Percentiles rank a stretch among this genome's conserved stretches.
These are phyloP conservation scores for Hemiscyllium ocellatum DNA, from an alignment of 2,113 vertebrate species.

Conservation along the genomic window DNA sequence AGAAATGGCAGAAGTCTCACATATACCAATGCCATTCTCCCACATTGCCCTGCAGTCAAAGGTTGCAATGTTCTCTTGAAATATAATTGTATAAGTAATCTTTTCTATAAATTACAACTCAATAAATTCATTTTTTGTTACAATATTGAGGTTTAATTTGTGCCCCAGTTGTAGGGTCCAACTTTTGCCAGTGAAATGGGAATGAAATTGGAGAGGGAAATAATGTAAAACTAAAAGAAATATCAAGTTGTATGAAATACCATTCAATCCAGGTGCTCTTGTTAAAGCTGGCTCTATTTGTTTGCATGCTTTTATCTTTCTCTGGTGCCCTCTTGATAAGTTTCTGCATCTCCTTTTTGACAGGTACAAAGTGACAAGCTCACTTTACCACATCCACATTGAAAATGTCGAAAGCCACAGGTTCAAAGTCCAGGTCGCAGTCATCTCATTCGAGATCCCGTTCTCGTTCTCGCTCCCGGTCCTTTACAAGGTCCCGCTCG, in stretches of 20 bases:
- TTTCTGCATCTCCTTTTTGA: background rate
- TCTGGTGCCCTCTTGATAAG: background rate
- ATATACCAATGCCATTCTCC: background rate
- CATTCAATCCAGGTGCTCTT: background rate
- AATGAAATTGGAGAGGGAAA: background rate
- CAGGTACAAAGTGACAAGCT: background rate
- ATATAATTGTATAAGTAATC: background rate
- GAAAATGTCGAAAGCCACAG: slow-evolving; percentile 85
- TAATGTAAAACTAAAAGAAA: background rate
- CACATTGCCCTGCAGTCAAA: background rate
- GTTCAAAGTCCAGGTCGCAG: slow-evolving; percentile 80
- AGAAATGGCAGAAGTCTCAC: background rate
- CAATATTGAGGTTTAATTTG: background rate
- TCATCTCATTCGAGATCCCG: slow-evolving; percentile 78
- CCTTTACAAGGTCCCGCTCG: slow-evolving; percentile 80
- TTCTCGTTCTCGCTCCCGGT: slow-evolving; percentile 76
- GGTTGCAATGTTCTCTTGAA: background rate
- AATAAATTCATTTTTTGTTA: background rate
- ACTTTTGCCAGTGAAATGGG: background rate
- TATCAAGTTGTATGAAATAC: background rate
- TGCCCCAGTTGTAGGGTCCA: background rate
- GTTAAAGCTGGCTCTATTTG: background rate
- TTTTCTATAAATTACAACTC: background rate
- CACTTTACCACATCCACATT: slow-evolving; percentile 16
- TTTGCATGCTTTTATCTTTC: background rate